Conservation (phyloP, 2,113 vertebrate species). For the Orientallactaga bullata region DNA sequence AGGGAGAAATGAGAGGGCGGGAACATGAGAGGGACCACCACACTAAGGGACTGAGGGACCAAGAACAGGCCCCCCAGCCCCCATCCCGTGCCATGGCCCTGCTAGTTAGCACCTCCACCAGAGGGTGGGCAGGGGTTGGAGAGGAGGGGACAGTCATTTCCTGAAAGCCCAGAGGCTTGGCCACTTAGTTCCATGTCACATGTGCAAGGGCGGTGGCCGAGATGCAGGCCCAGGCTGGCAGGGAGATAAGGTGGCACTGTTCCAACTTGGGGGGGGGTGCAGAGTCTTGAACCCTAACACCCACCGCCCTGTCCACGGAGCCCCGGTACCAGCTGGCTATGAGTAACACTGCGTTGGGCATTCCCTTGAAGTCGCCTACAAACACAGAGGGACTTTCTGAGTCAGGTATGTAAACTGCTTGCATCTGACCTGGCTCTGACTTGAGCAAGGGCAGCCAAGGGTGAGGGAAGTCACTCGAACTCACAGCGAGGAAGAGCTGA, state of each 20-base stretch:
- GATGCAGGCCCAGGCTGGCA: background rate
- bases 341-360: background rate
- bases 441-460: background rate
- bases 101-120: conserved; percentile 79
- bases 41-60: background rate
- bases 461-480: background rate
- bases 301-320: background rate
- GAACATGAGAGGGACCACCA: background rate
- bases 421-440: background rate
- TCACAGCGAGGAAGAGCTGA: background rate
- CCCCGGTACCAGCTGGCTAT: background rate
- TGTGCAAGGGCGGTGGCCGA: background rate
- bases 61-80: background rate
- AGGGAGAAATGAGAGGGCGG: background rate
- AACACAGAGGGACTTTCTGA: background rate
- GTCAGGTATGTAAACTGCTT: background rate
- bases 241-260: too few relatives aligned
- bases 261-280: background rate
- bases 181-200: background rate
- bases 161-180: background rate
- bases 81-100: conserved; percentile 48
- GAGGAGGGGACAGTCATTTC: background rate
- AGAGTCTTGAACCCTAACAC: background rate
- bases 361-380: background rate
- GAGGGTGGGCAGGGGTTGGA: conserved; percentile 69